Base-by-base conservation (phyloP, 2,797 vertebrate species). In the Hoplostethus atlanticus region DNA sequence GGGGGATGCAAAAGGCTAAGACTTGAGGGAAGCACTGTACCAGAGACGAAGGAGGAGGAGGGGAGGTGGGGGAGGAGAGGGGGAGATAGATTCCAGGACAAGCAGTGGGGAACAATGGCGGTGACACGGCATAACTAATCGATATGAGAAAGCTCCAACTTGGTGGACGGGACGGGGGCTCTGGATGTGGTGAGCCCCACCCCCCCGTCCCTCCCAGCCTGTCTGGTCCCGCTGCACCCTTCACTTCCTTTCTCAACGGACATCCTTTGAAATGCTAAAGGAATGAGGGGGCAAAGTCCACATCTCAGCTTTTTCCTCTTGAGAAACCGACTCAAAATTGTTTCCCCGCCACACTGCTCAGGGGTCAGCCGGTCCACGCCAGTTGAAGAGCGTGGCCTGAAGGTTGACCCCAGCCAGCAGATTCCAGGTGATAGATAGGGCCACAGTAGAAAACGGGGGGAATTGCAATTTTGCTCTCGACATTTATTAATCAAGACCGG, bases 101-200 rank as follows among this genome's bases (percentile, higher is more conserved):
- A 87, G 88, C 52, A 21, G 21, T 21, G 28, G 76, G 69, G 79
- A 84, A 93, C 89, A 92, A 91, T 84, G 70, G 86, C 74, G 31
- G 64, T 77, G 89, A 90, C 91, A 91, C 64, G 87, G 88, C 89
- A 89, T 89, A 84, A 85, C 86, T 87, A 93, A 94, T 92, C 80
- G 51, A 90, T 81, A 87, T 57, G 78, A 81, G 88, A 83, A 75
- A 79, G 83, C 83, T 76, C 61, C 0, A 57, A 76, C 82, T 69
- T 40, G 28, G 47, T 34, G 58, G 61, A 77, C 3, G 17, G 81
- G 68, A 85, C 56, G 76, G 61, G 25, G 58, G 59, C 81, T 76
- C 72, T 80, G 68, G 76, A 78, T 74, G 72, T 51, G 48, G 31
- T 73, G 15, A 54, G 50, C 38, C 61, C 21, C 21, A 1, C 21